Evolutionary conservation across 1,140 invertebrate species (phyloP), one percentile per base, ranked within the genome.

Genomic region (Harlomillsia oculata): DNA sequence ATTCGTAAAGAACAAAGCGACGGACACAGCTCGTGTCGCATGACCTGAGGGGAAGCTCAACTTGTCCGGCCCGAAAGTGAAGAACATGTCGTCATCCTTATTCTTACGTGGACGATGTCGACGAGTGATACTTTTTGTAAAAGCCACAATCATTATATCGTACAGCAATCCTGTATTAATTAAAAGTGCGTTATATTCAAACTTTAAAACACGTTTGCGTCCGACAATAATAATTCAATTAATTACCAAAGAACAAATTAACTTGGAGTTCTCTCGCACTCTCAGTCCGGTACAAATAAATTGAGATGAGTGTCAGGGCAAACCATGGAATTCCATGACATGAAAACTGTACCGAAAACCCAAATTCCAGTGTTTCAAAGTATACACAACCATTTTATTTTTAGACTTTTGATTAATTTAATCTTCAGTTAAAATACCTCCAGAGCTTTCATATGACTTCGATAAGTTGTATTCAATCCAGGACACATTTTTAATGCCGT

Each of bases 41-140:
- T 99, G 95, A 1, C 95, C 95, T 0, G 93, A 97, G 25, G 94
- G 95, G 71, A 97, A 97, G 30, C 91, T 92, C 69, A 84, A 97
- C 66, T 92, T 85, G 71, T 97, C 94, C 0, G 90, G 75, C 1
- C 80, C 77, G 72, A 68, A 77, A 70, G 77, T 72, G 3, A 74
- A 67, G 51, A 80, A 77, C 73, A 80, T 77, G 60, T 88, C 82
- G 63, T 73, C 72, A 58, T 70, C 69, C 25, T 34, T 37, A 37
- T 62, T 54, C 34, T 70, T 67, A 1, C 75, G 60, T 14, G 92
- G 93, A 39, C 94, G 73, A 67, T 81, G 74, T 66, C 94, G 73
- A 59, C 87, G 75, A 14, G 84, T 78, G 39, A 81, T 69, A 5
- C 91, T 82, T 75, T 98, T 97, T 2, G 87, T 59, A 1, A 91